Evolutionary conservation across 2,113 vertebrate species (phyloP).

Genomic region (Ranitomeya imitator): DNA sequence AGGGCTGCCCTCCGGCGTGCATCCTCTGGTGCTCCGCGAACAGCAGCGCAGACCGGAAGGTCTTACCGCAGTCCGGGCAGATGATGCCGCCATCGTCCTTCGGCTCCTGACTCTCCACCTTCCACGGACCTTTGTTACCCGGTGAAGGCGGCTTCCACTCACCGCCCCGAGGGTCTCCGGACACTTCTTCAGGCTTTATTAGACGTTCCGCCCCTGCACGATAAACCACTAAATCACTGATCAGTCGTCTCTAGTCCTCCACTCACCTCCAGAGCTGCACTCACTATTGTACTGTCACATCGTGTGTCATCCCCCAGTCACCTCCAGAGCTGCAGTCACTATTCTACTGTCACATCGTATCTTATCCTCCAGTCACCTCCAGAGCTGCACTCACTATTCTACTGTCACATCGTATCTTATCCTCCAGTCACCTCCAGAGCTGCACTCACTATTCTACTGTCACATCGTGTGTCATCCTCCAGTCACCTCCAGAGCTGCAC

Average conservation of each 20-base stretch:
- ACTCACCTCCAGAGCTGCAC: neutral
- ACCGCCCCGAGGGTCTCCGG: neutral
- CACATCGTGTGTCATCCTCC: too few species aligned
- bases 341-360: neutral
- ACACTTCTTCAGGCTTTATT: neutral
- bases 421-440: neutral
- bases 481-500: too few species aligned
- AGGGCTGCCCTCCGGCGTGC: neutral
- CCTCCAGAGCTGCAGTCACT: neutral
- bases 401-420: neutral
- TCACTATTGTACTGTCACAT: neutral
- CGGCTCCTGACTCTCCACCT: too few species aligned
- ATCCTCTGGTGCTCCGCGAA: neutral
- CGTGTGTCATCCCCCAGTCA: neutral
- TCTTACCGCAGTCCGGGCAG: conserved; percentile 28
- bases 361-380: neutral
- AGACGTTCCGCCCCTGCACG: neutral
- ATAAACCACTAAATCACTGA: neutral
- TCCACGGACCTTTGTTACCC: too few species aligned
- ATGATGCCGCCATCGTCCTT: neutral
- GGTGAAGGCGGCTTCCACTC: neutral
- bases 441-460: neutral
- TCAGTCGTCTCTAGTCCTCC: neutral
- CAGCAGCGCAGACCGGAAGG: neutral
- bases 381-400: neutral